Conservation (phyloP, 2,113 vertebrate genomes). For the Passer domesticus region DNA sequence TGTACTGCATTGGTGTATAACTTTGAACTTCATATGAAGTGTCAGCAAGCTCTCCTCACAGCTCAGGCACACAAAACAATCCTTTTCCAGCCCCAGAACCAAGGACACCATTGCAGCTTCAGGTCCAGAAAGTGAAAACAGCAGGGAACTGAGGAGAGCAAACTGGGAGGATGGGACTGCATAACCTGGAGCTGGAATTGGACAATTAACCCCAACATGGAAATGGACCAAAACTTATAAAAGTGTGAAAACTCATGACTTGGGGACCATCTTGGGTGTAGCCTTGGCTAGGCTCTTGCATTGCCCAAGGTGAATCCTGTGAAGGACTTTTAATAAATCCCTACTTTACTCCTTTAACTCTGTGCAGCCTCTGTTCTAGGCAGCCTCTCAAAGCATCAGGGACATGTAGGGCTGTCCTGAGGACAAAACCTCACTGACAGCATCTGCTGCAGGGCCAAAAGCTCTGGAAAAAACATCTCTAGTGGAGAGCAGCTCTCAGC, state of each 20-base stretch:
- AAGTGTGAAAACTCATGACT: not conserved
- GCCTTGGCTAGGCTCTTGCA: rapidly evolving
- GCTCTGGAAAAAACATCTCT: not conserved
- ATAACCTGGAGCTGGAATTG: not conserved
- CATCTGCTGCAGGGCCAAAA: not conserved
- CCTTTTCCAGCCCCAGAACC: not conserved
- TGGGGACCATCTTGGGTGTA: not conserved
- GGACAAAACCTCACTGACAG: not conserved
- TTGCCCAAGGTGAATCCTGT: too few species aligned
- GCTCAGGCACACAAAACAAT: not conserved
- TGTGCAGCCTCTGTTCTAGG: not conserved
- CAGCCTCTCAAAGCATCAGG: not conserved
- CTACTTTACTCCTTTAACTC: not conserved
- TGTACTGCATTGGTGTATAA: rapidly evolving
- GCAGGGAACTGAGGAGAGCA: not conserved
- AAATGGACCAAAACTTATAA: not conserved
- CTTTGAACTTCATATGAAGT: not conserved
- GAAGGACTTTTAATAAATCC: not conserved
- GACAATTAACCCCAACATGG: not conserved
- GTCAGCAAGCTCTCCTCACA: not conserved
- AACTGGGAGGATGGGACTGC: not conserved
- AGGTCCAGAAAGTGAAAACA: not conserved
- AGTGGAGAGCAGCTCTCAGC: rapidly evolving
- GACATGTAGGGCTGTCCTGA: not conserved
- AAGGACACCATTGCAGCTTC: not conserved